phyloP scores from a whole-genome alignment of 2,113 vertebrate genomes.

The Calyptomena viridis region DNA sequence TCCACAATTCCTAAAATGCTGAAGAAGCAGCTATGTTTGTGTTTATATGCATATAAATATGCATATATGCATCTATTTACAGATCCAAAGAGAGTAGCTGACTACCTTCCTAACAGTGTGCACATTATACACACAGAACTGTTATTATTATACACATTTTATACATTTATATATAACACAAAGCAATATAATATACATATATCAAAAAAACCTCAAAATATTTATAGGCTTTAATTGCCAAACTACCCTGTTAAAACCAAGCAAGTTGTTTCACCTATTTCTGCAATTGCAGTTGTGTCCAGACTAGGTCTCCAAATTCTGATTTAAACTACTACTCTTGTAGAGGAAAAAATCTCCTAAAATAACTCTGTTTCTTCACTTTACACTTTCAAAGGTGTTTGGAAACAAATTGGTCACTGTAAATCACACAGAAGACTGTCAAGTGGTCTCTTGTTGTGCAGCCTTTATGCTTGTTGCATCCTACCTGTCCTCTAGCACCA shows the following conservation, averaged over 20 bases:
- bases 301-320: background rate
- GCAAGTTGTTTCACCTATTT: background rate
- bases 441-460: background rate
- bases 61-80: background rate
- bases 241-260: background rate
- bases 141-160: background rate
- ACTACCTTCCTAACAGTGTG: background rate
- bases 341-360: background rate
- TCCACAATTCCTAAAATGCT: background rate
- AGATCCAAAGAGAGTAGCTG: background rate
- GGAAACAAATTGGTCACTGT: background rate
- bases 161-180: background rate
- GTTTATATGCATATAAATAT: background rate
- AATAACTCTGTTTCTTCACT: background rate
- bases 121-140: background rate
- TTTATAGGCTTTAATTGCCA: background rate
- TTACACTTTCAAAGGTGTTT: background rate
- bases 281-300: background rate
- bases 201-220: background rate
- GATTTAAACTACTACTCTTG: background rate
- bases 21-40: background rate
- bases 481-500: background rate
- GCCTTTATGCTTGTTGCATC: background rate
- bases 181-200: background rate
- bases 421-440: background rate